phyloP scores from a whole-genome alignment of 1,140 invertebrate genomes.

The Hycleus phaleratus region DNA sequence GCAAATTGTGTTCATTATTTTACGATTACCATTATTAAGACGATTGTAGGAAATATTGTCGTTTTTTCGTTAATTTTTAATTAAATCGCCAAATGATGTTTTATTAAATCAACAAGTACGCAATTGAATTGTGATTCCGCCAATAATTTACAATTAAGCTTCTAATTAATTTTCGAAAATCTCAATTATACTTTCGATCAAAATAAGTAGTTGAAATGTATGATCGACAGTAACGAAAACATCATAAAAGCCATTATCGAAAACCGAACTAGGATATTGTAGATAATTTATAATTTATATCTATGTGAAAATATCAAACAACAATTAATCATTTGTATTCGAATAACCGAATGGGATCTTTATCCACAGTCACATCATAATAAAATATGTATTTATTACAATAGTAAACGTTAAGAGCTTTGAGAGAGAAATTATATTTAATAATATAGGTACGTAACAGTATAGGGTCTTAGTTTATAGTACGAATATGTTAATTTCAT shows the following conservation, averaged over 20 bases:
- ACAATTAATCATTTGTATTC: slow-evolving; percentile 6
- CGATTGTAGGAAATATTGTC: slow-evolving; percentile 23
- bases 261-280: slow-evolving; percentile 1
- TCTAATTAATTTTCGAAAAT: background rate
- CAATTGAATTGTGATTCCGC: background rate
- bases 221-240: too few species aligned
- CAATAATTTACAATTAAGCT: background rate
- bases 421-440: background rate
- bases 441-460: slow-evolving; percentile 1
- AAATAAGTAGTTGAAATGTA: too few species aligned
- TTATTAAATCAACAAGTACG: background rate
- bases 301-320: slow-evolving; percentile 10
- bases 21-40: slow-evolving; percentile 25
- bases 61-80: background rate
- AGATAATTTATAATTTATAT: slow-evolving; percentile 13
- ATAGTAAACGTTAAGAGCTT: slow-evolving; percentile 16
- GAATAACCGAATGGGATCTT: slow-evolving; percentile 4
- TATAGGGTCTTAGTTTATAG: background rate
- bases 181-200: background rate
- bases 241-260: too few species aligned
- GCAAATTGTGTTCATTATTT: slow-evolving; percentile 24
- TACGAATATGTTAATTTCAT: slow-evolving; percentile 6
- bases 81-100: background rate
- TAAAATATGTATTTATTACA: slow-evolving; percentile 19
- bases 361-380: slow-evolving; percentile 9